These are phyloP conservation scores for Eriosoma lanigerum DNA, from an alignment of 1,140 invertebrate species.

Conservation along the genomic window DNA sequence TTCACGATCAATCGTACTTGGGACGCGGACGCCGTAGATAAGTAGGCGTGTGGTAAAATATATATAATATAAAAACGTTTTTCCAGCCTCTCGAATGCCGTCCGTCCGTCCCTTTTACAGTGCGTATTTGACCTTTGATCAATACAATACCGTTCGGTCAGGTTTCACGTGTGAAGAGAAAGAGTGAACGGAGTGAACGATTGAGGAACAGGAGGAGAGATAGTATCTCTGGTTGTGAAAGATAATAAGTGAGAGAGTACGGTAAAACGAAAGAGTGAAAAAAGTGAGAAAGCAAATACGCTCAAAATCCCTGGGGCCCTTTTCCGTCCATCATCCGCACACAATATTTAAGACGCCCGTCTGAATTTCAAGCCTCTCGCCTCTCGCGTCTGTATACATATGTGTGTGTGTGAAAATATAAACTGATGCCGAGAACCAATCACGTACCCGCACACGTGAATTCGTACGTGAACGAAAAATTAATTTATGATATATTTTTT, in stretches of 20 bases:
- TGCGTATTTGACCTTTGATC: conserved; percentile 39
- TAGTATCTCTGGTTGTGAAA: too few relatives aligned
- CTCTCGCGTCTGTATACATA: too few relatives aligned
- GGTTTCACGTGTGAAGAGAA: not conserved
- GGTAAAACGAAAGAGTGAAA: not conserved
- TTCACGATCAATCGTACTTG: too few relatives aligned
- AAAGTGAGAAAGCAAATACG: not conserved
- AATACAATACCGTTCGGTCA: conserved; percentile 14
- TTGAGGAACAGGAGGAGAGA: not conserved
- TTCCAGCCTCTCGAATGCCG: conserved; percentile 33
- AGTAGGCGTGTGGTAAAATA: too few relatives aligned
- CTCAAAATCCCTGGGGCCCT: not conserved
- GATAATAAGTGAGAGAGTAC: not conserved
- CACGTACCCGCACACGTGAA: not conserved
- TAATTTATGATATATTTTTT: too few relatives aligned
- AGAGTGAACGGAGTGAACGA: not conserved
- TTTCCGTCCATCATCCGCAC: not conserved
- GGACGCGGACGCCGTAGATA: too few relatives aligned
- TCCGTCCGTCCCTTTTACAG: not conserved
- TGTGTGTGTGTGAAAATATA: not conserved
- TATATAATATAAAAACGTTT: conserved; percentile 4
- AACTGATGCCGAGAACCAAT: not conserved
- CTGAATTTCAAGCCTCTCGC: not conserved
- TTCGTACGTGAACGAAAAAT: too few relatives aligned
- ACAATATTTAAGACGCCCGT: not conserved